Conservation (phyloP, 2,888 invertebrate genomes). For the Elysia crispata region DNA sequence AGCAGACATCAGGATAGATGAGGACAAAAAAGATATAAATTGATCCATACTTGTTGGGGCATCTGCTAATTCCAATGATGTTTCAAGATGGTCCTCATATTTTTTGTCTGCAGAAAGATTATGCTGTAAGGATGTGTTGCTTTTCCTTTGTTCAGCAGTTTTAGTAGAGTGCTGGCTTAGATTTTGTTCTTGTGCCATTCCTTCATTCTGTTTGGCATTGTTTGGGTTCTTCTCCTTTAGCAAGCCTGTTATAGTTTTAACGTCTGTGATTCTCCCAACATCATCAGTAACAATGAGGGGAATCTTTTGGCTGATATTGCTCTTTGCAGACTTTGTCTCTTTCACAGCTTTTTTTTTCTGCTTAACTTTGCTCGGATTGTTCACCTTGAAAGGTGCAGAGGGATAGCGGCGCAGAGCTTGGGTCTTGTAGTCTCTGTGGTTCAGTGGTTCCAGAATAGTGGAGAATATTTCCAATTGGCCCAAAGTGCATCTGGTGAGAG, state of each 20-base stretch:
- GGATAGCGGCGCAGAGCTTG: slow-evolving; percentile 64
- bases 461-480: slow-evolving; percentile 71
- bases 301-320: neutral
- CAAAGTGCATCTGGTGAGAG: slow-evolving; percentile 62
- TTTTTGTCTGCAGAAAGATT: neutral
- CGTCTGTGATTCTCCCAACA: neutral
- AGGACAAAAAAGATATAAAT: slow-evolving; percentile 44
- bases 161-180: too few species aligned
- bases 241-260: neutral
- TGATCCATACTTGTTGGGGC: slow-evolving; percentile 35
- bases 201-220: too few species aligned
- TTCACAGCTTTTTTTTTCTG: neutral
- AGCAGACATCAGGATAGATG: slow-evolving; percentile 37
- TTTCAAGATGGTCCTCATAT: neutral
- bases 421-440: slow-evolving; percentile 70
- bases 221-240: too few species aligned
- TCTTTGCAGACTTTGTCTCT: slow-evolving; percentile 2
- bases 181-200: too few species aligned
- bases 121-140: neutral
- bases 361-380: neutral
- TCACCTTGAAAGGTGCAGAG: slow-evolving; percentile 59
- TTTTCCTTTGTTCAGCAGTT: too few species aligned
- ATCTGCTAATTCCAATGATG: neutral
- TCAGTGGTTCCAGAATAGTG: slow-evolving; percentile 72
- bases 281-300: slow-evolving; percentile 17